Evolutionary conservation across 2,113 vertebrate genomes (phyloP).

Genomic region (Melanerpes formicivorus): DNA sequence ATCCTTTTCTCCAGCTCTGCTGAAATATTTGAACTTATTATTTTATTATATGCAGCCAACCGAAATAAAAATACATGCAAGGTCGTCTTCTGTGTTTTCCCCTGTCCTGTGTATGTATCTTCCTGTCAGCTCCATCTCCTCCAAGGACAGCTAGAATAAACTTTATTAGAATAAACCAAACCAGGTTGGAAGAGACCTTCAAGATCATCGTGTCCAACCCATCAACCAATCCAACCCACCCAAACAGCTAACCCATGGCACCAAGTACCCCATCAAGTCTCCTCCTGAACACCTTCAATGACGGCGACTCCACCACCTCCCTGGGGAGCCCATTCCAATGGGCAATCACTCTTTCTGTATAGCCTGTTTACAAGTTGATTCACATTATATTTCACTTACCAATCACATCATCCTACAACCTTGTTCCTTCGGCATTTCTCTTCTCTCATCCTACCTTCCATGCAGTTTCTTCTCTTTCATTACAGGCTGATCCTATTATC

Average conservation of each 20-base stretch:
- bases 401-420: neutral
- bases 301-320: no score
- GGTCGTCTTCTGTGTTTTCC: neutral
- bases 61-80: no score
- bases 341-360: no score
- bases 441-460: neutral
- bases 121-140: neutral
- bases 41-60: neutral
- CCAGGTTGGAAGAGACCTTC: no score
- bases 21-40: neutral
- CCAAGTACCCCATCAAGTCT: no score
- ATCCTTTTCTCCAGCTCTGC: neutral
- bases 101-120: neutral
- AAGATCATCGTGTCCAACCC: no score
- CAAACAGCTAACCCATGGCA: no score
- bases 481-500: neutral
- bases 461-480: neutral
- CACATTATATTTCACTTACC: neutral
- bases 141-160: neutral
- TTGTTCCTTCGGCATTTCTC: neutral
- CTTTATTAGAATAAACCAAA: no score
- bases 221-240: no score
- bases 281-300: no score
- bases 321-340: no score
- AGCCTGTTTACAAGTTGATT: no score